A percentile compares a stretch with the other conserved stretches of the same genome.
Conservation (phyloP, 2,113 vertebrate species). For the Coptodon bakossiorum region DNA sequence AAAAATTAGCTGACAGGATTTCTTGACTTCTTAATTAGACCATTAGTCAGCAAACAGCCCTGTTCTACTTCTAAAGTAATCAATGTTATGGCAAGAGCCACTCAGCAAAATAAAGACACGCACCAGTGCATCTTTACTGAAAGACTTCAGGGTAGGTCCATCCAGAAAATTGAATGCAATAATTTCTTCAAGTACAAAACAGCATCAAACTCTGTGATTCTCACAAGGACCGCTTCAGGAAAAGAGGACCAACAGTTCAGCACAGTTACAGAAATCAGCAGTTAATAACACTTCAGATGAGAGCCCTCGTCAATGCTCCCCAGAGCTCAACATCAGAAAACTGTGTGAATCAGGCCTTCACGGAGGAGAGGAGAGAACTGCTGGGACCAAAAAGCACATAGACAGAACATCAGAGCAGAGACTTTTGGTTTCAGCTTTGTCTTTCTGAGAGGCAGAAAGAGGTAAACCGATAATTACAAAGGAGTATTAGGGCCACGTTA, state of each 20-base stretch:
- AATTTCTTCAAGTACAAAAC: neutral
- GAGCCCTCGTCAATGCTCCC: neutral
- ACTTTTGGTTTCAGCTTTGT: neutral
- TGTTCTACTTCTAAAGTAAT: neutral
- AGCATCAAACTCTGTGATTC: neutral
- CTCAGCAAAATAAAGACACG: neutral
- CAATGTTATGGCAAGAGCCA: neutral
- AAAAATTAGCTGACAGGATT: neutral
- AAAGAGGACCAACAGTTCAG: neutral
- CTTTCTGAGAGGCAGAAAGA: neutral
- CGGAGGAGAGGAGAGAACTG: accelerated
- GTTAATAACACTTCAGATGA: neutral
- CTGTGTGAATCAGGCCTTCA: neutral
- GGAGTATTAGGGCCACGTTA: neutral
- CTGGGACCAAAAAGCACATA: neutral
- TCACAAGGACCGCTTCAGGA: neutral
- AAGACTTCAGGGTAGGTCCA: neutral
- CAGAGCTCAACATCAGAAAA: neutral
- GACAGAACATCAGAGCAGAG: neutral
- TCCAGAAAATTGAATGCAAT: neutral
- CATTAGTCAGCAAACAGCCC: neutral
- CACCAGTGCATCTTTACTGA: neutral
- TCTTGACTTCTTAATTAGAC: neutral
- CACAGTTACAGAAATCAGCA: neutral
- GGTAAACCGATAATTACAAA: neutral